Evolutionary conservation across 2,797 vertebrate genomes (phyloP), one percentile per base, ranked within the genome.

Genomic region (Hipposideros larvatus): DNA sequence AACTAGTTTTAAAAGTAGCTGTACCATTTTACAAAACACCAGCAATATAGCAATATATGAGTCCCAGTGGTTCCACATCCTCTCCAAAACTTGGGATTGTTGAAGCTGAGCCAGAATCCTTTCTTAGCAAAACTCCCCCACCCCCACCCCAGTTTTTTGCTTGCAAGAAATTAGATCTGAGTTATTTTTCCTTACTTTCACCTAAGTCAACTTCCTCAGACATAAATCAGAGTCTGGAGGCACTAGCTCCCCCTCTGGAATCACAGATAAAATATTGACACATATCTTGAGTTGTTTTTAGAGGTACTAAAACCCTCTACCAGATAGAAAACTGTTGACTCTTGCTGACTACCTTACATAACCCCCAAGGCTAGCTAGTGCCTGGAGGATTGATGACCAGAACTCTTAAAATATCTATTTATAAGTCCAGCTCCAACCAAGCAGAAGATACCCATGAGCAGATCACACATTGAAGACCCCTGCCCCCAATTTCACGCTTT

Each of bases 1-100:
- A 91, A 91, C 51, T n/a, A 51, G 16, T 91, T 95, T 93, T 46
- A 71, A 51, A 84, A 43, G 57, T 91, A 37, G 10, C 21, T 73
- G 11, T 78, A 82, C 18, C 37, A 85, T 65, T 75, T 96, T 94
- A 70, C 7, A 92, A 92, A 34, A 22, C 31, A 92, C 41, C 21
- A 96, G 46, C 48, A 90, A 59, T 37, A 37, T 37, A 37, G 37
- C 37, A 37, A 15, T 79, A 5, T 59, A 75, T 68, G 28, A 82
- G 24, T 34, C 53, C 43, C 46, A 65, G 3, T 48, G 5, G 24
- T 43, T 92, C 63, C 11, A 84, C 13, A 95, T 78, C 41, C 26
- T 71, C 24, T 71, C 26, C 11, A 41, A 96, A 92, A 90, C 22
- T 41, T 78, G 14, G 41, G 28, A 57, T 68, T 89, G 4, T 41